Conservation (phyloP, 2,888 invertebrate genomes). For the Toxonevra muliebris region DNA sequence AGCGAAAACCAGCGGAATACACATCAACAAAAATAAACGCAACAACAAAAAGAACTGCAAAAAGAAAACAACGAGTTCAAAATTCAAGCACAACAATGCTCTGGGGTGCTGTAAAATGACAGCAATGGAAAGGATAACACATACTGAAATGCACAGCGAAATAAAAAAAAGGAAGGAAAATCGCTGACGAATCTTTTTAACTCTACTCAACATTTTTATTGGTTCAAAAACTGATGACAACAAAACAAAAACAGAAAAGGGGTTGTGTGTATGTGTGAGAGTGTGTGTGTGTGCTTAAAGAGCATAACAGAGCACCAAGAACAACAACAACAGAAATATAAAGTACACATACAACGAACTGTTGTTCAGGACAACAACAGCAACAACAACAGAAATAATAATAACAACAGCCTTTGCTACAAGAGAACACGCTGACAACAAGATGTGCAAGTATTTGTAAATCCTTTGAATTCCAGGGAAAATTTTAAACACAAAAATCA, state of each 20-base stretch:
- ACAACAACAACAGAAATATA: background rate
- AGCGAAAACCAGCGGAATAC: background rate
- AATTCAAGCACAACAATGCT: constrained; percentile 47
- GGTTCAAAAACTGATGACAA: constrained; percentile 49
- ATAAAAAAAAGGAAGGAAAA: constrained; percentile 22
- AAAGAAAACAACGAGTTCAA: too few relatives aligned
- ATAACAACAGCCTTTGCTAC: constrained; percentile 3
- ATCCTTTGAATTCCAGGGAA: constrained; percentile 53
- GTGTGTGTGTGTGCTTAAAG: constrained; percentile 7
- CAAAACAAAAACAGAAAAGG: constrained; percentile 11
- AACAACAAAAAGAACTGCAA: too few relatives aligned
- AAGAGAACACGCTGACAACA: constrained; percentile 8
- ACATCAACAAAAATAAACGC: too few relatives aligned
- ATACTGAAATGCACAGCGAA: constrained; percentile 19
- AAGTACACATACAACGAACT: background rate
- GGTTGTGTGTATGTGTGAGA: constrained; percentile 6
- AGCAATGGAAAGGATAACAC: constrained; percentile 27
- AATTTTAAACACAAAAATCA: background rate
- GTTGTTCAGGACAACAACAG: constrained; percentile 33
- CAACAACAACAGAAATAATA: constrained; percentile 4
- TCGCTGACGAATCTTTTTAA: constrained; percentile 48
- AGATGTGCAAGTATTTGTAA: constrained; percentile 52
- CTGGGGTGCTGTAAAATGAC: constrained; percentile 58
- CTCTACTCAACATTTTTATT: constrained; percentile 55
- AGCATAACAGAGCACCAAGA: constrained; percentile 12